Evolutionary conservation across 2,113 vertebrate genomes (phyloP), one percentile per base, ranked within the genome.

Genomic region (Tamias sibiricus): DNA sequence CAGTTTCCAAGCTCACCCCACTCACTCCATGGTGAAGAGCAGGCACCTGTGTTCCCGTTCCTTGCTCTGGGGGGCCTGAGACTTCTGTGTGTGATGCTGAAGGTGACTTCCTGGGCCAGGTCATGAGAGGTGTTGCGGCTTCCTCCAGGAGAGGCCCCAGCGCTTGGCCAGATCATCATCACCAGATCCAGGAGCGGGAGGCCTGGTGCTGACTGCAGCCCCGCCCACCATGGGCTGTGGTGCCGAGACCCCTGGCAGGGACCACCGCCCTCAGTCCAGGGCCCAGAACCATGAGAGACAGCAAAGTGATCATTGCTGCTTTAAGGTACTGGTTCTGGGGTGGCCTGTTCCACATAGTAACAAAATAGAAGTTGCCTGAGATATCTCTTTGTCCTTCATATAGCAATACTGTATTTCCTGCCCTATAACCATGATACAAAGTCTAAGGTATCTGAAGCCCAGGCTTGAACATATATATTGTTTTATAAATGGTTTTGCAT

Each of bases 141-240:
- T 72, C 35, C 80, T 87, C 26, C 28, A 59, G n/a, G 59, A 79
- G 26, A 72, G 20, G 9, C 26, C 44, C 69, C 66, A 35, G 54
- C 11, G 2, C 1, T 52, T 6, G 52, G 24, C 44, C 54, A 52
- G 35, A 14, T 22, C 8, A 32, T 10, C 8, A 32, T 10, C 0
- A 0, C 35, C 26, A 69, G 54, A 22, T 16, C 4, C 19, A 22
- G 2, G 12, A 28, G 28, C 0, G 12, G 22, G 54, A 59, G 30
- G 16, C 44, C 32, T 74, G 8, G 1, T 37, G 32, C 5, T 10
- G 2, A 52, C 6, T 10, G 10, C 72, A 76, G 64, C 32, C 49
- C 6, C 8, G 24, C 32, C 17, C 10, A 4, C 22, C 13, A 10
- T 12, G 26, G 32, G 16, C 19, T 71, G 24, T n/a, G 1, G 1